Conservation (phyloP, 1,140 invertebrate species). For the Panonychus citri region DNA sequence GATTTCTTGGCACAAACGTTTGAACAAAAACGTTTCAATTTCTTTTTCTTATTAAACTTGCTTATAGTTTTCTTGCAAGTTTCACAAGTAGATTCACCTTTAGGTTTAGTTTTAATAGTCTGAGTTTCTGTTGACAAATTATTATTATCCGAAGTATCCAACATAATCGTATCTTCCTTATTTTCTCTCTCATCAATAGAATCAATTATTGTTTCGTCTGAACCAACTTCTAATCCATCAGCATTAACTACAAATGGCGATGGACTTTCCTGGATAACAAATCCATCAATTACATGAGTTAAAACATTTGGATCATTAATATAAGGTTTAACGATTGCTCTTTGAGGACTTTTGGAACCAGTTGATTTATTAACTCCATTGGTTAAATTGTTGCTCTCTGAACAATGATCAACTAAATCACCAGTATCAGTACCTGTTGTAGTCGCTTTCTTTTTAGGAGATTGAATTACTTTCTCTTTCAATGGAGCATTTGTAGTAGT, state of each 20-base stretch:
- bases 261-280: conserved; percentile 69
- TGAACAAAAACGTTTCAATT: neutral
- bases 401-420: neutral
- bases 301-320: conserved; percentile 49
- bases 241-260: conserved; percentile 16
- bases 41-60: neutral
- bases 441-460: too few relatives aligned
- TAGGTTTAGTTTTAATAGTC: neutral
- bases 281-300: conserved; percentile 88
- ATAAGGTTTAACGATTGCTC: conserved; percentile 58
- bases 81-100: neutral
- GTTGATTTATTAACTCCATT: neutral
- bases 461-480: neutral
- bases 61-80: neutral
- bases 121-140: too few relatives aligned
- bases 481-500: neutral
- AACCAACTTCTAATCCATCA: neutral
- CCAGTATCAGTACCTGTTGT: neutral
- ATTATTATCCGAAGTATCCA: neutral
- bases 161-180: neutral
- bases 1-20: neutral
- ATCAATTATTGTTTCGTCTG: neutral
- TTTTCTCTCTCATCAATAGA: neutral
- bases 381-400: neutral
- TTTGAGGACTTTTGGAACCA: conserved; percentile 24